Conservation (phyloP, 2,888 invertebrate genomes). For the Masnerella sp. region DNA sequence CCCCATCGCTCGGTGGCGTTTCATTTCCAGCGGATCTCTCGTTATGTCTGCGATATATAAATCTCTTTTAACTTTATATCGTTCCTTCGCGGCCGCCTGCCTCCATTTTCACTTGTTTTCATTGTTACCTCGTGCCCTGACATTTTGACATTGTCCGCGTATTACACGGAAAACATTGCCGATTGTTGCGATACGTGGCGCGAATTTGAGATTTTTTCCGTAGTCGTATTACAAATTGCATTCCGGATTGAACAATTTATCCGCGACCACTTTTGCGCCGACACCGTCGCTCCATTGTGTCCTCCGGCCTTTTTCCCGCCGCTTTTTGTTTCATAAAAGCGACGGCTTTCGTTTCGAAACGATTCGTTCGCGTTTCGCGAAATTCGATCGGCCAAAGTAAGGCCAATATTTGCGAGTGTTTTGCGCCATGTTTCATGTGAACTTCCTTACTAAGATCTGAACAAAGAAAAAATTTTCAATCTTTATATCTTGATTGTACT, state of each 20-base stretch:
- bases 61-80: conserved; percentile 63
- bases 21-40: conserved; percentile 62
- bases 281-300: conserved; percentile 10
- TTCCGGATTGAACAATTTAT: conserved; percentile 53
- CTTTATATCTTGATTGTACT: too few relatives aligned
- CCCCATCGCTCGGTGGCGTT: conserved; percentile 54
- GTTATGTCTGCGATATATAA: conserved; percentile 62
- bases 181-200: conserved; percentile 46
- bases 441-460: too few relatives aligned
- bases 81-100: conserved; percentile 40
- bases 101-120: conserved; percentile 53
- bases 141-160: conserved; percentile 59
- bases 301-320: neutral
- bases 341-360: neutral
- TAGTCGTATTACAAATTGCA: conserved; percentile 46
- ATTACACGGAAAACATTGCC: conserved; percentile 51
- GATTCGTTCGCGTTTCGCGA: too few relatives aligned
- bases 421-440: too few relatives aligned
- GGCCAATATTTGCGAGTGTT: too few relatives aligned
- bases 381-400: too few relatives aligned
- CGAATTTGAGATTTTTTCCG: conserved; percentile 41
- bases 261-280: conserved; percentile 31
- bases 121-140: conserved; percentile 51
- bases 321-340: conserved; percentile 10
- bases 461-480: too few relatives aligned